These are phyloP conservation scores for Taurulus bubalis DNA, from an alignment of 2,113 vertebrate species.

Conservation along the genomic window DNA sequence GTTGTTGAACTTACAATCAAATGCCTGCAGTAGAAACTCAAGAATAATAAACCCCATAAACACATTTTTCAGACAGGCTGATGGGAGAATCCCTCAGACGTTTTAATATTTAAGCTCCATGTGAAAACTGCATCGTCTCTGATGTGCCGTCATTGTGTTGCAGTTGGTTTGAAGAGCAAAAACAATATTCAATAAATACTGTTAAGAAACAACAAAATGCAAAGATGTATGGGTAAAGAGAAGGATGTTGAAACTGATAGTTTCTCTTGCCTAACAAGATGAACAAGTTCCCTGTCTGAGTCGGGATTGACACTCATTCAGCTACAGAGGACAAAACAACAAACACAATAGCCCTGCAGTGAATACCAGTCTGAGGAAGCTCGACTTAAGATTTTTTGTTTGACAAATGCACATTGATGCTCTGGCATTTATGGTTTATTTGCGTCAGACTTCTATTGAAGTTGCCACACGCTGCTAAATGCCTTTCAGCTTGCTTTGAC, in stretches of 20 bases:
- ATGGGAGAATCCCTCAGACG: neutral
- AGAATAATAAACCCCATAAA: neutral
- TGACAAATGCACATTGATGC: neutral
- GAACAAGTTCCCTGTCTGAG: neutral
- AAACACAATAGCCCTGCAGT: constrained; percentile 1
- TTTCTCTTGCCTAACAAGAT: constrained; percentile 18
- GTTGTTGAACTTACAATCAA: neutral
- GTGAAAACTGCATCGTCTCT: neutral
- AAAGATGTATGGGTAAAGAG: neutral
- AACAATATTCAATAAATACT: neutral
- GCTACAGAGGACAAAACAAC: neutral
- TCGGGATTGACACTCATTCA: neutral
- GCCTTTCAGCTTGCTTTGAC: constrained; percentile 19
- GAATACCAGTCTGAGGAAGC: neutral
- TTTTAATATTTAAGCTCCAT: neutral
- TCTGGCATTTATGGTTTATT: neutral
- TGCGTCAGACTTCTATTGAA: constrained; percentile 22
- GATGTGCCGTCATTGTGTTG: neutral
- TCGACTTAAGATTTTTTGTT: neutral
- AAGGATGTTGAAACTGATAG: neutral
- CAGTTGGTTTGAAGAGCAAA: neutral
- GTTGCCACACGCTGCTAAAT: neutral
- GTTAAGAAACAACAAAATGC: neutral
- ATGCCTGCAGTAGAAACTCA: neutral
- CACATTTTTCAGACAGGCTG: neutral